Evolutionary conservation across 2,113 vertebrate genomes (phyloP).

Genomic region (Cyanocitta stelleri): DNA sequence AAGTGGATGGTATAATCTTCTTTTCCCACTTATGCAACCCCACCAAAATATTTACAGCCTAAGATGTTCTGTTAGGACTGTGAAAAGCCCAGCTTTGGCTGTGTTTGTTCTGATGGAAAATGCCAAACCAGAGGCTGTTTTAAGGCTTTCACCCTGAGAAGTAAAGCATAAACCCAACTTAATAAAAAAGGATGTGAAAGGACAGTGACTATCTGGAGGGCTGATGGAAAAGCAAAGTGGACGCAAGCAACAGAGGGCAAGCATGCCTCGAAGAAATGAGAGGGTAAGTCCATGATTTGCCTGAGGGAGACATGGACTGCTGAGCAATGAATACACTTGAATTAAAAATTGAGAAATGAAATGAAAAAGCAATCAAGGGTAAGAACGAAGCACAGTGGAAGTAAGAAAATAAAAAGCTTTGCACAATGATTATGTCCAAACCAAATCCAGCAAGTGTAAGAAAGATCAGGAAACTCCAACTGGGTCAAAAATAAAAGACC

Average conservation of each 20-base stretch:
- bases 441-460: neutral
- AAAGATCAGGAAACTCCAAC: neutral
- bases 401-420: neutral
- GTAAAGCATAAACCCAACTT: neutral
- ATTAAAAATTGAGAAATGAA: conserved; percentile 25
- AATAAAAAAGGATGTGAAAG: neutral
- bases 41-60: neutral
- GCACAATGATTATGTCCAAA: neutral
- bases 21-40: neutral
- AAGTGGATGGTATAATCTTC: neutral
- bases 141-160: neutral
- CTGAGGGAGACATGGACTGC: neutral
- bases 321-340: conserved; percentile 31
- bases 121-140: neutral
- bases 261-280: neutral
- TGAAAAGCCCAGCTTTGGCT: neutral
- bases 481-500: neutral
- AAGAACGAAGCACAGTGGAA: neutral
- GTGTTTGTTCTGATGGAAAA: neutral
- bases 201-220: neutral
- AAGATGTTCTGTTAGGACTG: neutral
- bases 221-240: neutral
- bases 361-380: conserved; percentile 16
- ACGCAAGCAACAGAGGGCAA: neutral
- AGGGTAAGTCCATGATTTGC: neutral